These are phyloP conservation scores for Stenodema calcarata DNA, from an alignment of 2,888 invertebrate species.

Conservation along the genomic window DNA sequence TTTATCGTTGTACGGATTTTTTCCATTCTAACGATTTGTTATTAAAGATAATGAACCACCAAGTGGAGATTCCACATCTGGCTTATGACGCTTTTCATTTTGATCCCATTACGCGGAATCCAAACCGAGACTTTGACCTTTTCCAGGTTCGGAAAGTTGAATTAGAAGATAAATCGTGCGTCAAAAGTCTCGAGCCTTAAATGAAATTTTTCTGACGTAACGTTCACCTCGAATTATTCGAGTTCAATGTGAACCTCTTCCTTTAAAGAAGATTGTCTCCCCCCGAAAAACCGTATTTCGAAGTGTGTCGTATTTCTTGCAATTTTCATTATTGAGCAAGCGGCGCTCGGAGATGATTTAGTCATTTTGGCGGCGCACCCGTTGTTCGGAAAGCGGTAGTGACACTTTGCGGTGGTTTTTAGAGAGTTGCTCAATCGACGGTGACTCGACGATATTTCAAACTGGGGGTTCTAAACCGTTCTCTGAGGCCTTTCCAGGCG, in stretches of 20 bases:
- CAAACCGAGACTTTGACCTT: neutral
- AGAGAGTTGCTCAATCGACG: neutral
- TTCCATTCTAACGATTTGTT: no score
- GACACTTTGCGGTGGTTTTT: neutral
- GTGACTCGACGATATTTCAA: neutral
- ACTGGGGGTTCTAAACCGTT: neutral
- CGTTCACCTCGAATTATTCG: neutral
- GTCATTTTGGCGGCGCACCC: neutral
- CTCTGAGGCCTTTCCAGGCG: neutral
- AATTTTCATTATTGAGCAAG: no score
- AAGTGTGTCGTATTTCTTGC: no score
- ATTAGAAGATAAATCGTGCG: neutral
- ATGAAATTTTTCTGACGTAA: neutral
- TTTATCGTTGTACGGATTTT: no score
- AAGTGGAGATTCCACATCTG: no score
- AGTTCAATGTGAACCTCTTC: neutral
- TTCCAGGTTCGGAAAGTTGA: neutral
- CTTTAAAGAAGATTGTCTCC: neutral
- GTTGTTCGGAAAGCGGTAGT: neutral
- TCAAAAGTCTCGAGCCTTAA: neutral
- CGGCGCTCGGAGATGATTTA: no score
- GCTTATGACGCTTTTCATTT: neutral
- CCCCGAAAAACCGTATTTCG: no score
- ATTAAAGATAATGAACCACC: no score
- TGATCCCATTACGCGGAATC: neutral